Evolutionary conservation across 2,113 vertebrate genomes (phyloP).

Genomic region (Felis chaus): DNA sequence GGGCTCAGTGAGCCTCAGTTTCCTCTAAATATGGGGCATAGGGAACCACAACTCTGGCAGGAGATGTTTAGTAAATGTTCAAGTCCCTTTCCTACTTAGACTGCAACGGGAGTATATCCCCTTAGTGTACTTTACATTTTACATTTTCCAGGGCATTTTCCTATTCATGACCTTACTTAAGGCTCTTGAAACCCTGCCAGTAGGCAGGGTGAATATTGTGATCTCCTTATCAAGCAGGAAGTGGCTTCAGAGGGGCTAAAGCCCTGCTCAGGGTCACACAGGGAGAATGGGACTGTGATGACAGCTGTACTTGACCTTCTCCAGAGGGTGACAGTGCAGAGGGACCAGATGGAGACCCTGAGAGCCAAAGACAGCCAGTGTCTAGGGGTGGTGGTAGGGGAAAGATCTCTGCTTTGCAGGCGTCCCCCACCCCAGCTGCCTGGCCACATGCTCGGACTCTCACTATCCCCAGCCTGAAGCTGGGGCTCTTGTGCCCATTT

Average conservation of each 20-base stretch:
- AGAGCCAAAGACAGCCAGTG: neutral
- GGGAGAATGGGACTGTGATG: neutral
- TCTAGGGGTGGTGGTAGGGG: too few species aligned
- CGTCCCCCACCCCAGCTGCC: neutral
- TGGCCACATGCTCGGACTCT: neutral
- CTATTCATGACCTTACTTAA: neutral
- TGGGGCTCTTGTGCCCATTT: neutral
- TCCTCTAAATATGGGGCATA: neutral
- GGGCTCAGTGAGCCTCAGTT: neutral
- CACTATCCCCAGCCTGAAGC: neutral
- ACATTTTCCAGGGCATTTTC: neutral
- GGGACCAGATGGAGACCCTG: neutral
- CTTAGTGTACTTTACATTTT: neutral
- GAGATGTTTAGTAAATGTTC: neutral
- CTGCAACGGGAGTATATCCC: neutral
- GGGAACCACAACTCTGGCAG: neutral
- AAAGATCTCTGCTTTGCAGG: neutral
- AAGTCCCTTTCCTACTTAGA: neutral
- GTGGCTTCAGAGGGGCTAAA: neutral
- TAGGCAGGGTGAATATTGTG: neutral
- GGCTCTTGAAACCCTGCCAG: neutral
- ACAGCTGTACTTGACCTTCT: neutral
- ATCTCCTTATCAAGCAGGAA: neutral
- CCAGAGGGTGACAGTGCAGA: neutral
- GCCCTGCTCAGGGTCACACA: neutral